These are phyloP conservation scores for Apotomis capreana DNA, from an alignment of 2,888 invertebrate species.

Conservation along the genomic window DNA sequence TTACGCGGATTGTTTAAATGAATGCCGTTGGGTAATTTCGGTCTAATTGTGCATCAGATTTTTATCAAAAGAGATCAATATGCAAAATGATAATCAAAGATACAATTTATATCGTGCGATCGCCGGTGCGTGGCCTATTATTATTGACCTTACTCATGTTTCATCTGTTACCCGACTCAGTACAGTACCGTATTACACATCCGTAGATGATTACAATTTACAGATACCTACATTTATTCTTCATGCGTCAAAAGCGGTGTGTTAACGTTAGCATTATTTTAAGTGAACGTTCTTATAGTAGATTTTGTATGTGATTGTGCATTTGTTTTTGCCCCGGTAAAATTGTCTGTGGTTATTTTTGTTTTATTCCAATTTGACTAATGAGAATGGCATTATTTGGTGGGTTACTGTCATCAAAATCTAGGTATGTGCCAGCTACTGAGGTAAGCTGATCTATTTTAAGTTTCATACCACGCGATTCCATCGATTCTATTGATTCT, in stretches of 20 bases:
- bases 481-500: too few relatives aligned
- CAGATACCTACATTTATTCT: neutral
- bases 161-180: neutral
- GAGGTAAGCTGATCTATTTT: too few relatives aligned
- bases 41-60: too few relatives aligned
- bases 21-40: too few relatives aligned
- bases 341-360: slow-evolving; percentile 63
- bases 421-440: too few relatives aligned
- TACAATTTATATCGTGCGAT: too few relatives aligned
- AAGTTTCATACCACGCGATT: too few relatives aligned
- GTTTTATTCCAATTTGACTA: slow-evolving; percentile 29
- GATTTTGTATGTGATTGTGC: slow-evolving; percentile 73
- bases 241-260: slow-evolving; percentile 5
- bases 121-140: too few relatives aligned
- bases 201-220: neutral
- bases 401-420: too few relatives aligned
- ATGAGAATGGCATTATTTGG: neutral
- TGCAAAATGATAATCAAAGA: too few relatives aligned
- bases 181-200: neutral
- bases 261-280: slow-evolving; percentile 26
- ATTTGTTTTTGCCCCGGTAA: slow-evolving; percentile 63
- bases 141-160: neutral
- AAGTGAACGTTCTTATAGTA: slow-evolving; percentile 45
- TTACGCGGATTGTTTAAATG: too few relatives aligned
- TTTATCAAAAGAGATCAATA: too few relatives aligned